phyloP scores from a whole-genome alignment of 2,888 invertebrate species.

The Xestia ashworthii region DNA sequence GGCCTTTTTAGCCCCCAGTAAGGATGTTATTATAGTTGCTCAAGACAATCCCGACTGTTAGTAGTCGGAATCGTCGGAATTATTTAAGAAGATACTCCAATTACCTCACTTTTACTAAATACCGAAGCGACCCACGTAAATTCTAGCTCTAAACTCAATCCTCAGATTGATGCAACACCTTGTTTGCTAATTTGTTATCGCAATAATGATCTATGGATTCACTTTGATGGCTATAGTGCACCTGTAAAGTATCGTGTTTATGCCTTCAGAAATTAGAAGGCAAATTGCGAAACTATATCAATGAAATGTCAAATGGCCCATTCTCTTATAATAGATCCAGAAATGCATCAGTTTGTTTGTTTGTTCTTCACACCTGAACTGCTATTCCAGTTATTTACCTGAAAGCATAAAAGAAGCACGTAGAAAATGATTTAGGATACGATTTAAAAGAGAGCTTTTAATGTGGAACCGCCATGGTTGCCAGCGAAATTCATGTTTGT shows the following conservation, averaged over 20 bases:
- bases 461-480: too few relatives aligned
- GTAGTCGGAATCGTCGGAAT: background rate
- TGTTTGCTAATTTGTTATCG: slow-evolving; percentile 40
- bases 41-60: too few relatives aligned
- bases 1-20: too few relatives aligned
- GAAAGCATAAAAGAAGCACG: too few relatives aligned
- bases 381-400: too few relatives aligned
- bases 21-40: too few relatives aligned
- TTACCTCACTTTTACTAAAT: slow-evolving; percentile 20
- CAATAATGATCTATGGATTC: slow-evolving; percentile 39
- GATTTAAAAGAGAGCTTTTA: background rate
- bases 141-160: slow-evolving; percentile 13
- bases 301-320: slow-evolving; percentile 40
- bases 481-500: too few relatives aligned
- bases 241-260: slow-evolving; percentile 44
- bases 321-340: slow-evolving; percentile 4
- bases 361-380: background rate
- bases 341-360: background rate
- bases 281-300: slow-evolving; percentile 52
- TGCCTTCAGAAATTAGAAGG: slow-evolving; percentile 30
- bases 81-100: background rate
- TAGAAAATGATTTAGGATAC: background rate
- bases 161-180: slow-evolving; percentile 15
- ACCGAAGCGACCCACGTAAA: slow-evolving; percentile 15
- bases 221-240: slow-evolving; percentile 45